Evolutionary conservation across 1,140 invertebrate species (phyloP), one percentile per base, ranked within the genome.

Genomic region (Pseudomyrmex dendroicus): DNA sequence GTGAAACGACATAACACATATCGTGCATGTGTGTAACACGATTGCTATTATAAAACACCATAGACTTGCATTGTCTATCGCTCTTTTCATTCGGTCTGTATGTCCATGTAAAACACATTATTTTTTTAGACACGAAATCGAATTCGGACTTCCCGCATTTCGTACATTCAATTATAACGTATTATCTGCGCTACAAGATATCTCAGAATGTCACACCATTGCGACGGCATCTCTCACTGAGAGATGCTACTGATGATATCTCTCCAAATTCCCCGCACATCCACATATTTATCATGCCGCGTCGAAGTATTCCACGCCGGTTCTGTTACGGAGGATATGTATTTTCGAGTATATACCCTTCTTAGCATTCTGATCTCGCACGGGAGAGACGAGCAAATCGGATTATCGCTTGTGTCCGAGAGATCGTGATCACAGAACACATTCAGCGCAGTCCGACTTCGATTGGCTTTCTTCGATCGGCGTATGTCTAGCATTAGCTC

Each of bases 401-500:
- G 87, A 89, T 89, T 89, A 88, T 25, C 59, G 82, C 73, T 66
- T 88, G 56, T 88, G 84, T 87, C 85, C 82, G 35, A 74, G 50
- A 61, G 46, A 13, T 50, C 35, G 20, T 44, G 35, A 35, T 35
- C 35, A 7, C 35, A 72, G n/a, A 70, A 35, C 50, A 84, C 84
- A 80, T 73, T 63, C 52, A 22, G 22, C 48, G 22, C 67, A 15
- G 50, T 48, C 48, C 61, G 9, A 22, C 52, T 72, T 84, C 57
- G 72, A 80, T 74, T 46, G 35, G 8, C 59, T 82, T 35, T 72
- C 66, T 63, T 73, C 84, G 80, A 88, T 84, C 84, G 73, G 84
- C 5, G 35, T 56, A 25, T 80, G 15, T 67, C 68, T n/a, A 48
- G 57, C 15, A 35, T 5, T 17, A 8, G 25, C 64, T 17, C 8